Evolutionary conservation across 2,113 vertebrate genomes (phyloP).

Genomic region (Tautogolabrus adspersus): DNA sequence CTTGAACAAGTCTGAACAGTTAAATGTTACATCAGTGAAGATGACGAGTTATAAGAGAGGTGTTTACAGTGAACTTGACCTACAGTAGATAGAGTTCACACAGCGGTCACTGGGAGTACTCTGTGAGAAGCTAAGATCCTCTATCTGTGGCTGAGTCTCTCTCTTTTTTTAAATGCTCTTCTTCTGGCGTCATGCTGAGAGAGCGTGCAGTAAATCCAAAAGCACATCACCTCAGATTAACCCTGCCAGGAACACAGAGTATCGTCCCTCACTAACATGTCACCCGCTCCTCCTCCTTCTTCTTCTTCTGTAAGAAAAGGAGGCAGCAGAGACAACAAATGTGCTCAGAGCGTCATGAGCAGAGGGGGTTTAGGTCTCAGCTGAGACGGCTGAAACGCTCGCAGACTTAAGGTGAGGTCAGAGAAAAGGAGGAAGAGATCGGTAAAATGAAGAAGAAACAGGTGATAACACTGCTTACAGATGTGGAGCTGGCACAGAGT

Average conservation of each 20-base stretch:
- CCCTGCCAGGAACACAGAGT: conserved; percentile 41
- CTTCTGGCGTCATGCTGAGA: conserved; percentile 49
- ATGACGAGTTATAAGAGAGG: neutral
- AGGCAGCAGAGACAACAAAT: conserved; percentile 48
- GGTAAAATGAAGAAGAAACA: conserved; percentile 3
- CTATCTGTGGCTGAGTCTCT: conserved; percentile 11
- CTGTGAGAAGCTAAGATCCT: conserved; percentile 25
- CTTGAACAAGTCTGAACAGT: no score
- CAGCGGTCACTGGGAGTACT: conserved; percentile 34
- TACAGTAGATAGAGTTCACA: conserved; percentile 19
- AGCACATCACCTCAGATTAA: conserved; percentile 58
- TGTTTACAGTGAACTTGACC: neutral
- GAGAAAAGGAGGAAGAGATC: neutral
- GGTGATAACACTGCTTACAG: conserved; percentile 27
- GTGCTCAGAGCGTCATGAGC: conserved; percentile 38
- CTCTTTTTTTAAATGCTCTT: conserved; percentile 32
- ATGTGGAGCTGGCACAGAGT: conserved; percentile 52
- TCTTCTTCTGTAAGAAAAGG: conserved; percentile 38
- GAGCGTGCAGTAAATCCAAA: conserved; percentile 49
- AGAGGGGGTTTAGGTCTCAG: neutral
- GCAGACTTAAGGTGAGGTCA: conserved; percentile 16
- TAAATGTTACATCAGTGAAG: no score
- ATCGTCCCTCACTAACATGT: conserved; percentile 33
- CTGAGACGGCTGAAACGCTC: conserved; percentile 60
- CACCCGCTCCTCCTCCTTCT: no score